Conservation (phyloP, 2,113 vertebrate species). For the Laticauda colubrina region DNA sequence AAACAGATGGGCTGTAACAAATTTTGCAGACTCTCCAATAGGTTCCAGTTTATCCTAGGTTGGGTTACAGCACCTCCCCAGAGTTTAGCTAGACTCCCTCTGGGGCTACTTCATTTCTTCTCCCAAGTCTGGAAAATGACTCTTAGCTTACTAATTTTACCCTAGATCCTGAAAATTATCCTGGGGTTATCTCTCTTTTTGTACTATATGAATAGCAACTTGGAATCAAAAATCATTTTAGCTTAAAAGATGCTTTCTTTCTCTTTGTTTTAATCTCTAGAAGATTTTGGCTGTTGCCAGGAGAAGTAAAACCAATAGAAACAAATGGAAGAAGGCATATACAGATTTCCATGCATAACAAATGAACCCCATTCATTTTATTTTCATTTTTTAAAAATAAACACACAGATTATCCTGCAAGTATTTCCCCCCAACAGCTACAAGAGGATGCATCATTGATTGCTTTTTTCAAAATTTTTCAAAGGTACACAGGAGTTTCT, state of each 20-base stretch:
- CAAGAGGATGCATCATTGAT: not conserved
- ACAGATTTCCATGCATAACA: not conserved
- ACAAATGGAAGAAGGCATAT: not conserved
- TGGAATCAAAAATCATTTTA: not conserved
- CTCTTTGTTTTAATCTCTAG: not conserved
- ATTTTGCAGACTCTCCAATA: not conserved
- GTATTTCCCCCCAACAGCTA: not conserved
- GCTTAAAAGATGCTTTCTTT: not conserved
- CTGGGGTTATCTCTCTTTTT: not conserved
- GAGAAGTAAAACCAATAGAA: not conserved
- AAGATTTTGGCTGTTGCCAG: not conserved
- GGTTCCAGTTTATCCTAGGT: not conserved
- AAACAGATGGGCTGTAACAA: not conserved
- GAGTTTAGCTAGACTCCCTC: not conserved
- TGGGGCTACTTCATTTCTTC: not conserved
- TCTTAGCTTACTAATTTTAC: not conserved
- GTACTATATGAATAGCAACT: not conserved
- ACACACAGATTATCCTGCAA: not conserved
- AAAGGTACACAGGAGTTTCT: constrained; percentile 13
- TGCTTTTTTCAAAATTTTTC: not conserved
- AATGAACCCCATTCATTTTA: not conserved
- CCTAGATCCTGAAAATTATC: not conserved
- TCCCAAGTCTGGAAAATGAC: not conserved
- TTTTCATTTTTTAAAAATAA: not conserved
- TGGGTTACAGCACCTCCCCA: not conserved